These are phyloP conservation scores for Mellivora capensis DNA, from an alignment of 2,113 vertebrate genomes.

Conservation along the genomic window DNA sequence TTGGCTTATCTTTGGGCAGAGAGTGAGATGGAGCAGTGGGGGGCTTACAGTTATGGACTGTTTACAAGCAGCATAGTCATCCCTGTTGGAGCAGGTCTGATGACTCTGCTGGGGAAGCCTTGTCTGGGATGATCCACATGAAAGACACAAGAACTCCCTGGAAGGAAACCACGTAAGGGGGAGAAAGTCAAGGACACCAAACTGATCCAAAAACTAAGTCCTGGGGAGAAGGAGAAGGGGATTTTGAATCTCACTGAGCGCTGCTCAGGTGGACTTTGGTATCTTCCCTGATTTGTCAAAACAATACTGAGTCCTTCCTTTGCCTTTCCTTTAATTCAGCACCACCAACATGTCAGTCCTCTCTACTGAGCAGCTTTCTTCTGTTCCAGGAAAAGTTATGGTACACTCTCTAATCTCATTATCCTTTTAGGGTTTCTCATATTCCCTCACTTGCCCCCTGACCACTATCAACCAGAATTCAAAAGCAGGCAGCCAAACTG, in stretches of 20 bases:
- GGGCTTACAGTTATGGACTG: neutral
- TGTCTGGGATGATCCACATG: neutral
- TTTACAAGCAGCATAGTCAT: neutral
- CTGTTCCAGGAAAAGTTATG: neutral
- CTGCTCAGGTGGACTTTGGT: neutral
- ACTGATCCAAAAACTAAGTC: neutral
- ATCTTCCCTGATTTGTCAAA: neutral
- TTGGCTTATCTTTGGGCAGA: neutral
- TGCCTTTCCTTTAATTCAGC: neutral
- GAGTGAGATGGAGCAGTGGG: neutral
- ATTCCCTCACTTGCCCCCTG: neutral
- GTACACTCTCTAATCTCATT: neutral
- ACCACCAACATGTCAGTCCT: neutral
- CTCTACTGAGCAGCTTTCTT: neutral
- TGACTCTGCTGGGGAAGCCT: neutral
- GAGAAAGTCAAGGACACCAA: neutral
- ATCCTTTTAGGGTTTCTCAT: neutral
- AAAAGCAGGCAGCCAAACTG: neutral
- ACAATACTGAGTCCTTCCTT: neutral
- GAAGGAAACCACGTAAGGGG: neutral
- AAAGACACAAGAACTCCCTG: neutral
- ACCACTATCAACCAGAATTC: neutral
- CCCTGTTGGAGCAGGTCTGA: neutral
- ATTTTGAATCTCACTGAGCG: neutral
- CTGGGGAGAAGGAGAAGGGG: neutral